Base-by-base conservation (phyloP, 2,888 invertebrate genomes). In the Anaspis maculata region DNA sequence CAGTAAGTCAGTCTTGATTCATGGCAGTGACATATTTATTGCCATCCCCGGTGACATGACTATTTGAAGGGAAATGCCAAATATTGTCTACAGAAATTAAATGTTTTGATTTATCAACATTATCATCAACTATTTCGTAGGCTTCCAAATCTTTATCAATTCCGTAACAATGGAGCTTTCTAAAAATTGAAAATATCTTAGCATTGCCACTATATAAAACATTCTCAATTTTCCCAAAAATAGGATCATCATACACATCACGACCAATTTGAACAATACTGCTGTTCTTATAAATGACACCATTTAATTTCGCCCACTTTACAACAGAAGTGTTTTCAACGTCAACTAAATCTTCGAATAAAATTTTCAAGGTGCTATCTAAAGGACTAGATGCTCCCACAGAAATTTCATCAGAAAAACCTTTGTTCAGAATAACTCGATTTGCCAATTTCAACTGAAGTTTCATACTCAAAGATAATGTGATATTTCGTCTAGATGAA, bases 1-100 rank as follows among this genome's bases (percentile, higher is more conserved):
- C n/a, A n/a, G n/a, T n/a, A n/a, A n/a, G n/a, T 19, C 19, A 19
- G 19, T 19, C 19, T 19, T 19, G 19, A 19, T 19, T 19, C 19
- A 19, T 19, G 19, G 5, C 5, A 19, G 19, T 6, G 5, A 19
- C 9, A 19, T 6, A 19, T 19, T 19, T 19, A 6, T 9, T 5
- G 19, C 19, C 19, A 19, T 19, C 19, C 5, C 19, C 19, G 19
- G 9, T 19, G 5, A 9, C 19, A 19, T 19, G 19, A 19, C 5
- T 19, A 9, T 19, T 19, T 19, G 19, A 19, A 19, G 19, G 5
- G 9, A 9, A 19, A 6, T 5, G 19, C 9, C 19, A 19, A 6
- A 19, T 9, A 19, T 19, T 9, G 5, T 19, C 9, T 6, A 19
- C n/a, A n/a, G n/a, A n/a, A 6, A 19, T 19, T 19, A 9, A 19